A percentile compares a stretch with the other conserved stretches of the same genome.
Conservation (phyloP, 2,113 vertebrate species). For the Toxostoma redivivum region DNA sequence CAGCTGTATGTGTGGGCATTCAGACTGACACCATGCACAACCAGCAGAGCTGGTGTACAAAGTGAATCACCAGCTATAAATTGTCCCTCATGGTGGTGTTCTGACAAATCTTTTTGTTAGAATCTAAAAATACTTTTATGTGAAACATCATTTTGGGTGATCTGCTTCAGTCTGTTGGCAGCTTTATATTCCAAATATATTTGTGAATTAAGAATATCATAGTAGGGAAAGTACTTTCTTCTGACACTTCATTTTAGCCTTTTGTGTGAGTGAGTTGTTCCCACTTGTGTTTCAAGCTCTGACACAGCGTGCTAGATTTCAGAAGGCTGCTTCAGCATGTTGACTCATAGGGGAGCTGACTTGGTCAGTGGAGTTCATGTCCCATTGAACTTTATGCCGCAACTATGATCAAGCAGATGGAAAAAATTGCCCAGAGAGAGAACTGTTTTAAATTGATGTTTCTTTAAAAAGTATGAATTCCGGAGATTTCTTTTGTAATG, state of each 20-base stretch:
- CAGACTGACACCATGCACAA: not conserved
- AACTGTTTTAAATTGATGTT: not conserved
- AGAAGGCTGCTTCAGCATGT: not conserved
- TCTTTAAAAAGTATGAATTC: not conserved
- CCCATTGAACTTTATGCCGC: not conserved
- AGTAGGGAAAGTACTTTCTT: not conserved
- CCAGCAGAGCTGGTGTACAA: not conserved
- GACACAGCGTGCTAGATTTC: not conserved
- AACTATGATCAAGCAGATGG: not conserved
- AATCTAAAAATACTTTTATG: not conserved
- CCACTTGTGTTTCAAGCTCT: not conserved
- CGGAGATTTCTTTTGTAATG: not conserved
- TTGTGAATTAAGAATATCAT: not conserved
- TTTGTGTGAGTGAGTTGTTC: not conserved
- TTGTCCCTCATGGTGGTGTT: not conserved
- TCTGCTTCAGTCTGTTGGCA: not conserved
- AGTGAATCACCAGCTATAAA: not conserved
- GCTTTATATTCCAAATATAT: not conserved
- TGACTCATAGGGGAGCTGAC: not conserved
- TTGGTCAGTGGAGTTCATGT: not conserved
- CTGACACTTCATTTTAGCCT: not conserved
- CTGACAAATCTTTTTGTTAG: not conserved
- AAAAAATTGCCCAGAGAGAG: not conserved
- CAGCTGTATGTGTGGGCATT: not conserved
- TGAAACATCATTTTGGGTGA: not conserved